A percentile compares a stretch with the other conserved stretches of the same genome.
These are phyloP conservation scores for Trachemys scripta DNA, from an alignment of 2,113 vertebrate genomes.

Conservation along the genomic window DNA sequence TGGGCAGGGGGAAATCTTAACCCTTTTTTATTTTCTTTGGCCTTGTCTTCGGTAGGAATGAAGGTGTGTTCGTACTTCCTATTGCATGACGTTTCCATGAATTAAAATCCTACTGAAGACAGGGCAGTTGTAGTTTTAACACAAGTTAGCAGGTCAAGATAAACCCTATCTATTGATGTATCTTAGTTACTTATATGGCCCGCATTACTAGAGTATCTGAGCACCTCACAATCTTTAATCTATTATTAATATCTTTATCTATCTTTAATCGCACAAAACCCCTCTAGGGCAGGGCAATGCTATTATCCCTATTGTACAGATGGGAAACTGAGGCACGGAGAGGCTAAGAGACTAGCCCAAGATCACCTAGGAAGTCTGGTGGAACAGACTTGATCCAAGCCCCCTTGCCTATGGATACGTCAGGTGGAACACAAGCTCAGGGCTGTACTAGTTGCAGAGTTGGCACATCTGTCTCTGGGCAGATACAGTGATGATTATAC, in stretches of 20 bases:
- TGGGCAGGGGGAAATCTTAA: background rate
- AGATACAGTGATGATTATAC: background rate
- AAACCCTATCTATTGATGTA: background rate
- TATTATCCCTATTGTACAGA: background rate
- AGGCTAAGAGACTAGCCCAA: background rate
- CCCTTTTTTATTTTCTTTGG: background rate
- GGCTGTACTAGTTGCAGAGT: background rate
- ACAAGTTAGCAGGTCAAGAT: background rate
- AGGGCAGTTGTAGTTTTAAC: background rate
- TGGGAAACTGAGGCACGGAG: background rate
- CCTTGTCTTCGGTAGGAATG: background rate
- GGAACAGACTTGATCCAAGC: background rate
- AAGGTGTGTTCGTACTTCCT: background rate
- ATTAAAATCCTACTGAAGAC: background rate
- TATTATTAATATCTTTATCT: background rate
- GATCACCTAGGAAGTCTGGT: background rate
- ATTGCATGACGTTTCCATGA: background rate
- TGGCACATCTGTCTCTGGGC: background rate
- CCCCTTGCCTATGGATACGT: background rate
- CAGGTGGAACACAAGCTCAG: background rate
- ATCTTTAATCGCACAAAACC: background rate
- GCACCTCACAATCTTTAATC: background rate
- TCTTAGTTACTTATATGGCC: background rate
- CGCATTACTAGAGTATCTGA: background rate
- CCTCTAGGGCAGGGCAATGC: background rate